A percentile compares a stretch with the other conserved stretches of the same genome.
These are phyloP conservation scores for Callopanchax toddi DNA, from an alignment of 2,113 vertebrate species.

Conservation along the genomic window DNA sequence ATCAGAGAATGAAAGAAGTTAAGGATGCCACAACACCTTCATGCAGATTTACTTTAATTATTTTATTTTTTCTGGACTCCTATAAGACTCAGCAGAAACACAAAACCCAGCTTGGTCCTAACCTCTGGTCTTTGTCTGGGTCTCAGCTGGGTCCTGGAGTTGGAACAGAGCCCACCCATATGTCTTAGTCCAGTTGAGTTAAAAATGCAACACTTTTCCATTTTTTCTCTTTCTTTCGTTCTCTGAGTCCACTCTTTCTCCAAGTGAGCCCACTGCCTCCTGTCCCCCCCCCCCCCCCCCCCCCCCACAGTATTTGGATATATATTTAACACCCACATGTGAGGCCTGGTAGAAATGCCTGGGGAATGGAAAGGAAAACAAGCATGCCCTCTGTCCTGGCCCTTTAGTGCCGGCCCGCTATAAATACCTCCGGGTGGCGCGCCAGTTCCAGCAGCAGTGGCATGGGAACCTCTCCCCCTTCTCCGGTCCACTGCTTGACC, in stretches of 20 bases:
- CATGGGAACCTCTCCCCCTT: conserved; percentile 90
- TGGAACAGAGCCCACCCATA: conserved; percentile 83
- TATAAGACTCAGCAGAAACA: conserved; percentile 68
- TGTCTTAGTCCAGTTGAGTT: conserved; percentile 49
- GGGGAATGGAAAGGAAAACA: conserved; percentile 98
- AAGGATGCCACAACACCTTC: conserved; percentile 79
- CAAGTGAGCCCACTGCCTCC: conserved; percentile 42
- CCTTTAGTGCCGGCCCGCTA: conserved; percentile 84
- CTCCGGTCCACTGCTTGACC: conserved; percentile 63
- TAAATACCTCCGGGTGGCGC: conserved; percentile 90
- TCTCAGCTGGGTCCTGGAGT: conserved; percentile 20
- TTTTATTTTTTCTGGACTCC: conserved; percentile 81
- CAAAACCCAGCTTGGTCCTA: conserved; percentile 7
- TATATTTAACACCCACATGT: conserved; percentile 85
- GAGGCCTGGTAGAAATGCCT: conserved; percentile 82
- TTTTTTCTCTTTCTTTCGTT: conserved; percentile 6
- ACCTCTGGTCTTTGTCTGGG: conserved; percentile 16
- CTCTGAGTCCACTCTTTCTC: conserved; percentile 18
- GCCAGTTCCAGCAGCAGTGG: conserved; percentile 89
- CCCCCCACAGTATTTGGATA: conserved; percentile 74
- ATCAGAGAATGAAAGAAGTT: conserved; percentile 78
- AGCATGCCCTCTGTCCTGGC: conserved; percentile 88
- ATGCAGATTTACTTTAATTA: conserved; percentile 77
- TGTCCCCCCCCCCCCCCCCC: conserved; percentile 24
- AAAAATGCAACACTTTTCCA: conserved; percentile 13